Conservation (phyloP, 2,797 vertebrate species). For the Phoxinus dragarum region DNA sequence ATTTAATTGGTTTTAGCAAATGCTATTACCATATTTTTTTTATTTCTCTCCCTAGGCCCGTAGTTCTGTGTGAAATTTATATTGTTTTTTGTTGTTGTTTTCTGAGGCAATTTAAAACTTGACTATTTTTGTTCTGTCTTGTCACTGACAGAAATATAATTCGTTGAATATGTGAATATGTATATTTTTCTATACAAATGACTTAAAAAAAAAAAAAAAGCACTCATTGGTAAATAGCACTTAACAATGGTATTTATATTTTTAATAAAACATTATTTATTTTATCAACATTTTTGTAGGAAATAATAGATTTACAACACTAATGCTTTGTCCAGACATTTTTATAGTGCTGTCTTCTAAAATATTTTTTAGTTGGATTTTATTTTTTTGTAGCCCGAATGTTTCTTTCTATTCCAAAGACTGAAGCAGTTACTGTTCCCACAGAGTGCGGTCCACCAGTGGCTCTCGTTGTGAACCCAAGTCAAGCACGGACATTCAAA, state of each 20-base stretch:
- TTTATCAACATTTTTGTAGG: slow-evolving; percentile 87
- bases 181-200: slow-evolving; percentile 87
- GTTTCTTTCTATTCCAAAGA: slow-evolving; percentile 82
- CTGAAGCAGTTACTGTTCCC: slow-evolving; percentile 78
- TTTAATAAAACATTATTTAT: slow-evolving; percentile 85
- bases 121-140: slow-evolving; percentile 73
- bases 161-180: slow-evolving; percentile 84
- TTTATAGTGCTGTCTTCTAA: slow-evolving; percentile 80
- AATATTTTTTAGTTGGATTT: slow-evolving; percentile 57
- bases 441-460: slow-evolving; percentile 83
- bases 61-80: slow-evolving; percentile 58
- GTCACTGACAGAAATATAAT: slow-evolving; percentile 77
- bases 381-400: slow-evolving; percentile 46
- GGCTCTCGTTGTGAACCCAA: slow-evolving; percentile 75
- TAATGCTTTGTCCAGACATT: slow-evolving; percentile 83
- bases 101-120: slow-evolving; percentile 71
- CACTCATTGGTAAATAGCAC: slow-evolving; percentile 89
- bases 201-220: slow-evolving; percentile 82
- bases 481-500: slow-evolving; percentile 54
- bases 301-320: slow-evolving; percentile 85
- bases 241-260: slow-evolving; percentile 89
- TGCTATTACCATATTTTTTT: slow-evolving; percentile 43
- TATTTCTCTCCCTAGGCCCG: slow-evolving; percentile 46
- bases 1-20: slow-evolving; percentile 33
- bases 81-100: slow-evolving; percentile 19